These are phyloP conservation scores for Acanthochromis polyacanthus DNA, from an alignment of 2,113 vertebrate species.

Conservation along the genomic window DNA sequence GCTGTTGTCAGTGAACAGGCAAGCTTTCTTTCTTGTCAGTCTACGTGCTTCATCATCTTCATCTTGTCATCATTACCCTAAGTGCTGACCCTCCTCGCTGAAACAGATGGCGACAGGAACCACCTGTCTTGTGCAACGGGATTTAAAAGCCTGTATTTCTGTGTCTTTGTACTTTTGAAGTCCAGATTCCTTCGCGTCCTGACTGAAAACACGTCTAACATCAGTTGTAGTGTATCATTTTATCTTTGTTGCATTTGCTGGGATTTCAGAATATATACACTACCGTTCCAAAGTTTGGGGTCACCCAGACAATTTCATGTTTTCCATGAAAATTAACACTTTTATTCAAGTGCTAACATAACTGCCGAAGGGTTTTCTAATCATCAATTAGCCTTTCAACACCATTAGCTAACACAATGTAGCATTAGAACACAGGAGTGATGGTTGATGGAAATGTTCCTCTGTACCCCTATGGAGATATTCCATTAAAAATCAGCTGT, in stretches of 20 bases:
- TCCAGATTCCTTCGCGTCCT: not conserved
- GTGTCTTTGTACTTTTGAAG: not conserved
- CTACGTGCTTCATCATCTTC: conserved; percentile 11
- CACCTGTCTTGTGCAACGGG: conserved; percentile 6
- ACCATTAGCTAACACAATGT: no score
- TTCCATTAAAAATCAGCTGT: no score
- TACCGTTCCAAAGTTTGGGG: no score
- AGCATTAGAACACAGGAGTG: no score
- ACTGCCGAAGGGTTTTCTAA: no score
- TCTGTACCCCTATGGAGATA: no score
- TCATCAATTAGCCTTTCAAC: no score
- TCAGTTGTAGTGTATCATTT: not conserved
- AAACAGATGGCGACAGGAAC: conserved; percentile 47
- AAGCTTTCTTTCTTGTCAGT: conserved; percentile 28
- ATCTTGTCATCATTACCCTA: conserved; percentile 39
- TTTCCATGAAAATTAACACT: no score
- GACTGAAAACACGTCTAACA: not conserved
- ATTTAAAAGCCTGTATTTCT: conserved; percentile 2
- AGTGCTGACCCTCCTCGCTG: conserved; percentile 41
- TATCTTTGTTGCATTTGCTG: not conserved
- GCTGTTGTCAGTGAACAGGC: conserved; percentile 14
- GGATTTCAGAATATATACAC: no score
- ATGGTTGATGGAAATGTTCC: no score
- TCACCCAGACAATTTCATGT: no score
- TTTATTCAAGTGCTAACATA: no score